Percentiles rank a stretch among this genome's conserved stretches.
Evolutionary conservation across 2,797 vertebrate genomes (phyloP).

Genomic region (Spea hammondii): DNA sequence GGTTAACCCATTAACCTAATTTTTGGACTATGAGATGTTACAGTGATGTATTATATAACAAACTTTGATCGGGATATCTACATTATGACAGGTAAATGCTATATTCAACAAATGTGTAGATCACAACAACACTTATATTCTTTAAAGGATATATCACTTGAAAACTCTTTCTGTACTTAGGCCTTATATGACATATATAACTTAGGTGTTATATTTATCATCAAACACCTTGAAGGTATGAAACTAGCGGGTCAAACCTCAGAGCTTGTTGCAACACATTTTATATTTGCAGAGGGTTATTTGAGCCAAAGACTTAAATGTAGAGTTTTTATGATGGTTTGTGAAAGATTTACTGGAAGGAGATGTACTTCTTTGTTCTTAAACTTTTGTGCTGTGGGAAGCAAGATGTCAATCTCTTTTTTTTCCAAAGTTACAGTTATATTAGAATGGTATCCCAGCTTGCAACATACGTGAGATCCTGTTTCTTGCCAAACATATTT

Average conservation of each 20-base stretch:
- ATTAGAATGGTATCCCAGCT: background rate
- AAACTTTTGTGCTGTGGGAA: background rate
- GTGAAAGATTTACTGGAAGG: background rate
- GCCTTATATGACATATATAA: background rate
- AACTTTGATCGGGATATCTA: slow-evolving; percentile 12
- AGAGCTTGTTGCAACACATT: background rate
- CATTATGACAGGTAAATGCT: slow-evolving; percentile 10
- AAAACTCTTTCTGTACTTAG: background rate
- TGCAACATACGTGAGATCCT: background rate
- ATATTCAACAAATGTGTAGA: slow-evolving; percentile 13
- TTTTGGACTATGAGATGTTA: background rate
- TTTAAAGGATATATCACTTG: slow-evolving; percentile 9
- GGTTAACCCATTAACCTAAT: background rate
- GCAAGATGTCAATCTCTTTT: background rate
- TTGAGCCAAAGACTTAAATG: background rate
- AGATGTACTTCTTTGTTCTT: background rate
- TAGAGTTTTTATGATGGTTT: background rate
- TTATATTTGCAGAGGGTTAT: background rate
- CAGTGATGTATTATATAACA: background rate
- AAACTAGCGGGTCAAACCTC: background rate
- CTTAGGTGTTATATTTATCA: background rate
- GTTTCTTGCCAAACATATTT: background rate
- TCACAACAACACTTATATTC: slow-evolving; percentile 20
- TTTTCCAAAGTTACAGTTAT: background rate
- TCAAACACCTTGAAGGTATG: background rate